Conservation (phyloP, 2,888 invertebrate species). For the Orthosia incerta region DNA sequence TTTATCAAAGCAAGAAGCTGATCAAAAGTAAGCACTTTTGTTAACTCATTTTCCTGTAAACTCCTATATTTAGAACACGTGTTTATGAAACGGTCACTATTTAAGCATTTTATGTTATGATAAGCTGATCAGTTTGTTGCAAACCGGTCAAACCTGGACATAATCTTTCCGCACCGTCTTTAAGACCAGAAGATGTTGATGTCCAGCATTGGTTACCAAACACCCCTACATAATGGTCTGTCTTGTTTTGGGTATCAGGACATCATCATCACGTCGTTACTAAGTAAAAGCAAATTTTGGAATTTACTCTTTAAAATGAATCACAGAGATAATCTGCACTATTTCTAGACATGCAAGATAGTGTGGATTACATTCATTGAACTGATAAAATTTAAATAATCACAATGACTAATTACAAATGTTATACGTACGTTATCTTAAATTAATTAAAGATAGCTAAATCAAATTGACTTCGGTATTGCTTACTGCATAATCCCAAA, state of each 20-base stretch:
- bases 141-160: neutral
- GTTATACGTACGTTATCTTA: neutral
- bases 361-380: slow-evolving; percentile 15
- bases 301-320: slow-evolving; percentile 13
- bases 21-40: neutral
- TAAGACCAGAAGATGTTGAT: neutral
- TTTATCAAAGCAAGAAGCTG: neutral
- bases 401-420: slow-evolving; percentile 16
- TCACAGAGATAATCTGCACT: slow-evolving; percentile 8
- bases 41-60: neutral
- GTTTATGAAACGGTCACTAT: too few relatives aligned
- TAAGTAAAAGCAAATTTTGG: neutral
- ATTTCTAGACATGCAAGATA: slow-evolving; percentile 14
- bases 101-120: neutral
- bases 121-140: neutral
- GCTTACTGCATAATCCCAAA: neutral
- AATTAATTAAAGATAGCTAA: slow-evolving; percentile 5
- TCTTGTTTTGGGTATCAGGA: neutral
- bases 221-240: neutral
- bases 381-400: slow-evolving; percentile 16
- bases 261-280: neutral
- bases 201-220: neutral
- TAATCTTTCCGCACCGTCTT: too few relatives aligned
- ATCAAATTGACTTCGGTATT: neutral
- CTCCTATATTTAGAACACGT: neutral